Conservation (phyloP, 1,140 invertebrate species). For the Drosophila pectinifera region DNA sequence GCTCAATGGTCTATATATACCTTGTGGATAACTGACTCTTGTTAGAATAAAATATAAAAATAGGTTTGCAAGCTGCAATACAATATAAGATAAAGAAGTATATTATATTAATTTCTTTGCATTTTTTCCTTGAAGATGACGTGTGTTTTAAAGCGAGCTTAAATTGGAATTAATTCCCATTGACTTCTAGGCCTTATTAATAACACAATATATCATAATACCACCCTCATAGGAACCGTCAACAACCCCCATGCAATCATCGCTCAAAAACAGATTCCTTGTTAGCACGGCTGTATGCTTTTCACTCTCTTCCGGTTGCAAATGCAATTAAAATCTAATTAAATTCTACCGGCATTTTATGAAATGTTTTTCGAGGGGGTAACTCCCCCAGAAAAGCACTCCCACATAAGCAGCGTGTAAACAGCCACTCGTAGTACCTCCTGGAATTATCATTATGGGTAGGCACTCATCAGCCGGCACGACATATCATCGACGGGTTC, state of each 20-base stretch:
- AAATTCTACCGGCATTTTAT: constrained; percentile 80
- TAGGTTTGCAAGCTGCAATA: too few relatives aligned
- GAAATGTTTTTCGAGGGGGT: constrained; percentile 54
- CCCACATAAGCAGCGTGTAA: constrained; percentile 71
- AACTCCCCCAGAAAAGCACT: constrained; percentile 9
- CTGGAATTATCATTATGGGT: constrained; percentile 61
- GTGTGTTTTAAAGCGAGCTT: constrained; percentile 15
- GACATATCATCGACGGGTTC: constrained; percentile 75
- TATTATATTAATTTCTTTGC: too few relatives aligned
- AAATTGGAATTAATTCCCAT: constrained; percentile 29
- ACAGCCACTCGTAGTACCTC: constrained; percentile 71
- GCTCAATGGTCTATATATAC: too few relatives aligned
- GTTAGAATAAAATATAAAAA: too few relatives aligned
- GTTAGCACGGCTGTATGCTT: constrained; percentile 18
- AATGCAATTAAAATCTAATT: constrained; percentile 82
- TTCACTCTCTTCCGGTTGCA: constrained; percentile 48
- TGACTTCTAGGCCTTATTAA: constrained; percentile 32
- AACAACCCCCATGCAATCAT: constrained; percentile 31
- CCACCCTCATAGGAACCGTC: constrained; percentile 30
- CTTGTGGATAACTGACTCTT: too few relatives aligned
- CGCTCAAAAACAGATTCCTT: constrained; percentile 48
- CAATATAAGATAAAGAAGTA: too few relatives aligned
- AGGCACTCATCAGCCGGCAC: constrained; percentile 59
- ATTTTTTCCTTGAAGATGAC: background rate
- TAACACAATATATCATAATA: constrained; percentile 45